Conservation (phyloP, 2,113 vertebrate genomes). For the Anguilla japonica region DNA sequence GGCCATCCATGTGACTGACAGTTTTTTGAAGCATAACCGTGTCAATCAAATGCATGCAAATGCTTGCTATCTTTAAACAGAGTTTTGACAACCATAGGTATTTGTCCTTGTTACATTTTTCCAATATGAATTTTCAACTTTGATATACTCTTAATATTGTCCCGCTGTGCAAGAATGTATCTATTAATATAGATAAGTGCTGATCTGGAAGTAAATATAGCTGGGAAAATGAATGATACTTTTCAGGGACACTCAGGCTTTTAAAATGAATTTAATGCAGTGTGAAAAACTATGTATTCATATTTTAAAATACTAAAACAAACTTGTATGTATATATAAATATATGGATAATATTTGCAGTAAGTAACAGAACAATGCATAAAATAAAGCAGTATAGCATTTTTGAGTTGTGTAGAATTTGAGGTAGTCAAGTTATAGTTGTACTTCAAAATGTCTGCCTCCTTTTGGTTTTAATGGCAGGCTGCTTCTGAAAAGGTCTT, state of each 20-base stretch:
- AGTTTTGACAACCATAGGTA: neutral
- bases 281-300: neutral
- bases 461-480: neutral
- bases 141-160: neutral
- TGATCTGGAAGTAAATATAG: neutral
- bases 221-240: neutral
- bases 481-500: neutral
- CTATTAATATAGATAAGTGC: neutral
- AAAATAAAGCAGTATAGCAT: neutral
- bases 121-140: neutral
- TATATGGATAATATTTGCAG: neutral
- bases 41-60: neutral
- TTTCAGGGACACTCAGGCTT: neutral
- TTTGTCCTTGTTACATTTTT: neutral
- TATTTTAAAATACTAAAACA: constrained; percentile 1
- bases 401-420: neutral
- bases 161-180: neutral
- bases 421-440: neutral
- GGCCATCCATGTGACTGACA: neutral
- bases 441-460: neutral
- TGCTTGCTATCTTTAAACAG: neutral
- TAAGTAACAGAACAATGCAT: neutral
- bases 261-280: constrained; percentile 8
- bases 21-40: neutral
- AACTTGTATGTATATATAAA: neutral